Evolutionary conservation across 2,797 vertebrate species (phyloP).

Genomic region (Chrosomus eos): DNA sequence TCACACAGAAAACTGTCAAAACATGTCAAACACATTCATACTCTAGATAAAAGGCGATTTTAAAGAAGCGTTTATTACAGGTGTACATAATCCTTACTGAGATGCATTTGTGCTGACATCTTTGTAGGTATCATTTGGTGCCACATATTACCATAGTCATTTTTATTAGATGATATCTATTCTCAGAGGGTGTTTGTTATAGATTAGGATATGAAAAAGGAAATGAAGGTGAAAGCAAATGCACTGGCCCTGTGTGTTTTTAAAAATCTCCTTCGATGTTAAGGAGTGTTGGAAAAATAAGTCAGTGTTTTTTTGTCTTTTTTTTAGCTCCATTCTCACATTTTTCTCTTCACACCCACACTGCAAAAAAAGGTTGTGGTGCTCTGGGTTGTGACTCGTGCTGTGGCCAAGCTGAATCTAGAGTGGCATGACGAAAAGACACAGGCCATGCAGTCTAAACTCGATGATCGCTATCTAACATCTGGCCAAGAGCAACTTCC

Average conservation of each 20-base stretch:
- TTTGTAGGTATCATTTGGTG: constrained; percentile 27
- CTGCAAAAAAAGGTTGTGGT: background rate
- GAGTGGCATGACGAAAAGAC: background rate
- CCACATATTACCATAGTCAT: constrained; percentile 42
- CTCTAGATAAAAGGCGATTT: constrained; percentile 36
- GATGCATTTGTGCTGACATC: constrained; percentile 27
- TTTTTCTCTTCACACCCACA: background rate
- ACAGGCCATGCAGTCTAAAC: background rate
- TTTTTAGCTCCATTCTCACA: background rate
- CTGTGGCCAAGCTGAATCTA: background rate
- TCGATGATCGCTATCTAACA: background rate
- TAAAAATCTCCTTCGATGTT: background rate
- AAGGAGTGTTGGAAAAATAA: background rate
- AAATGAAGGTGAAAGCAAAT: constrained; percentile 38
- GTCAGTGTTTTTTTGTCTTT: accelerated
- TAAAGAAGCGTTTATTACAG: constrained; percentile 50
- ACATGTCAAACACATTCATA: constrained; percentile 44
- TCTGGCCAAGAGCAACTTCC: background rate
- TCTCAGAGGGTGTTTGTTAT: constrained; percentile 42
- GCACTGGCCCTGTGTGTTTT: constrained; percentile 31
- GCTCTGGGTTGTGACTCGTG: background rate
- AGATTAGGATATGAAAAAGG: constrained; percentile 45
- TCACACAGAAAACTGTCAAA: constrained; percentile 42
- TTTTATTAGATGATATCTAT: constrained; percentile 47
- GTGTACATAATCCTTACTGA: constrained; percentile 43